Conservation (phyloP, 2,888 invertebrate species). For the Agrotis clavis region DNA sequence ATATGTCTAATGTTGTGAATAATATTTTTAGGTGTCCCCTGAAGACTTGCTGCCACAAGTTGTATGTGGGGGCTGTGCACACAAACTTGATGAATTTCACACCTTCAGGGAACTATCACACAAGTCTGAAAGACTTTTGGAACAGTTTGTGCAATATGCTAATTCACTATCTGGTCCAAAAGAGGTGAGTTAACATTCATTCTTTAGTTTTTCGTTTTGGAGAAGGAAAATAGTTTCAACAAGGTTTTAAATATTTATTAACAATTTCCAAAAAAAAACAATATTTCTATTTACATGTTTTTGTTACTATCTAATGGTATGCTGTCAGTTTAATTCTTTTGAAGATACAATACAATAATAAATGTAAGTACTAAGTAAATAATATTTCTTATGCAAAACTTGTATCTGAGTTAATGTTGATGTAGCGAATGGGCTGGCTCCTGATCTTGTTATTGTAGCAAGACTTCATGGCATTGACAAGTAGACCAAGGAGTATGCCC, state of each 20-base stretch:
- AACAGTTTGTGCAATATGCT: conserved; percentile 94
- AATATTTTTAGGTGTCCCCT: conserved; percentile 93
- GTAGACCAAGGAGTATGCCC: conserved; percentile 83
- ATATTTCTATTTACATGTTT: conserved; percentile 67
- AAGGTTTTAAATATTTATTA: conserved; percentile 45
- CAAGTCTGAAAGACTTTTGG: conserved; percentile 94
- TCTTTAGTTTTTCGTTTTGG: background rate
- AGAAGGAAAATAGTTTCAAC: conserved; percentile 7
- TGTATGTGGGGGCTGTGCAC: conserved; percentile 94
- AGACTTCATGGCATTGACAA: conserved; percentile 81
- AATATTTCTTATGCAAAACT: conserved; percentile 78
- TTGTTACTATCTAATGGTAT: conserved; percentile 64
- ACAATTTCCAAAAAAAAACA: conserved; percentile 47
- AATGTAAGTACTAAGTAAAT: conserved; percentile 35
- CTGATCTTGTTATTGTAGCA: conserved; percentile 81
- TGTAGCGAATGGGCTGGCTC: conserved; percentile 83
- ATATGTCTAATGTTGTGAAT: conserved; percentile 69
- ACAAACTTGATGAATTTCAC: conserved; percentile 94
- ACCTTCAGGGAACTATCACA: conserved; percentile 95
- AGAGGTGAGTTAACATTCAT: conserved; percentile 89
- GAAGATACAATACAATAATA: conserved; percentile 44
- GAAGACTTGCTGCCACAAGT: conserved; percentile 94
- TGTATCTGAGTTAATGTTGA: conserved; percentile 81
- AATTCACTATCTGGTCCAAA: conserved; percentile 92
- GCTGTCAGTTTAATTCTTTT: conserved; percentile 55